phyloP scores from a whole-genome alignment of 2,888 invertebrate genomes.

The Lamellibrachia satsuma region DNA sequence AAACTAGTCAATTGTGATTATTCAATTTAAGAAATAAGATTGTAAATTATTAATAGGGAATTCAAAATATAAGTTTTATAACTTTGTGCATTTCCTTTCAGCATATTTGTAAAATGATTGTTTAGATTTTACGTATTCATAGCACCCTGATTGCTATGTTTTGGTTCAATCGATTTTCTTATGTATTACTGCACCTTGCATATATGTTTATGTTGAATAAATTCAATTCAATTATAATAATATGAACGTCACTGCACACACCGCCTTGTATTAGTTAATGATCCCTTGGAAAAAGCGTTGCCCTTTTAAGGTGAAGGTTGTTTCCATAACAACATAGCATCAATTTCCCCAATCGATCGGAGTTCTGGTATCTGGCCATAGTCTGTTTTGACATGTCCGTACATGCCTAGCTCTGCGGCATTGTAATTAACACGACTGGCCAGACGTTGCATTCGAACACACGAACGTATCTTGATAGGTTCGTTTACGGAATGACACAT shows the following conservation, averaged over 20 bases:
- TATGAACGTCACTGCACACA: neutral
- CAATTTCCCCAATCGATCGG: neutral
- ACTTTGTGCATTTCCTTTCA: too few species aligned
- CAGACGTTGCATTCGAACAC: neutral
- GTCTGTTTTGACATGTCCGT: neutral
- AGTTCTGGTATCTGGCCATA: neutral
- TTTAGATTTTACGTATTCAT: too few species aligned
- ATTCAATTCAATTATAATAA: neutral
- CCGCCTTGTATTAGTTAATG: neutral
- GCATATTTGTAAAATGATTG: too few species aligned
- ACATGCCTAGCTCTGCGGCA: neutral
- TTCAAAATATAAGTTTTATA: too few species aligned
- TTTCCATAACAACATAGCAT: constrained; percentile 12
- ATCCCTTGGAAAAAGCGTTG: neutral
- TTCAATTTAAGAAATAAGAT: too few species aligned
- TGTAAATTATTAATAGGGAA: too few species aligned
- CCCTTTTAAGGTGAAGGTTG: neutral
- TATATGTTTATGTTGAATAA: too few species aligned
- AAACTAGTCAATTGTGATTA: too few species aligned
- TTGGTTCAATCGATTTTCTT: too few species aligned
- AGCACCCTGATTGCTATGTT: too few species aligned
- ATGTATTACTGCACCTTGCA: too few species aligned
- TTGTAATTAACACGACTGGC: neutral
- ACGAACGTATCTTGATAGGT: neutral
- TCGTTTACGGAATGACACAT: neutral